These are phyloP conservation scores for Parus major DNA, from an alignment of 2,113 vertebrate genomes.

Conservation along the genomic window DNA sequence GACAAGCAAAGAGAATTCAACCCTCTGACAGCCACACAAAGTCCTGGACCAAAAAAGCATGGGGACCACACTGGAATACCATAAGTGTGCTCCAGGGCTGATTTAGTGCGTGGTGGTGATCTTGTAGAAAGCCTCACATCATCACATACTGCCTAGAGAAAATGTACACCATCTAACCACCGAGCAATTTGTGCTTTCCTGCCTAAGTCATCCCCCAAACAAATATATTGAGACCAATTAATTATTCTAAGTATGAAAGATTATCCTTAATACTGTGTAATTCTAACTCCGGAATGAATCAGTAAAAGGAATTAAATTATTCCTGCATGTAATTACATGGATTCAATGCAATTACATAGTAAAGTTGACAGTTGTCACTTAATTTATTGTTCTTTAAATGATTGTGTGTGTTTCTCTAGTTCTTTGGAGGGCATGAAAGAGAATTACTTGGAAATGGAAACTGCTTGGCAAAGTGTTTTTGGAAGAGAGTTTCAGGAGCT, in stretches of 20 bases:
- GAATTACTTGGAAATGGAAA: background rate
- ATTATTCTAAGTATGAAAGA: slow-evolving; percentile 10
- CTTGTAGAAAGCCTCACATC: background rate
- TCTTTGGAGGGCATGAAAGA: background rate
- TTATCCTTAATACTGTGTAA: background rate
- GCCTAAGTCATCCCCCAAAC: background rate
- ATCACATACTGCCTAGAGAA: background rate
- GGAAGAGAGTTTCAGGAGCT: background rate
- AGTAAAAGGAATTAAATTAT: slow-evolving; percentile 2
- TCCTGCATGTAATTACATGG: background rate
- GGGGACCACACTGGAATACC: background rate
- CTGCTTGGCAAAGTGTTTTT: background rate
- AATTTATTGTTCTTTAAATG: slow-evolving; percentile 8
- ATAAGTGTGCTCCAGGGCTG: background rate
- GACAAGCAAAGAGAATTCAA: background rate
- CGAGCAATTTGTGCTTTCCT: background rate
- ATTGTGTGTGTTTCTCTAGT: background rate
- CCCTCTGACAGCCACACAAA: background rate
- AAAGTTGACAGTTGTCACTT: slow-evolving; percentile 4
- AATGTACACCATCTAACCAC: background rate
- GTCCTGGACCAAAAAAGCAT: background rate
- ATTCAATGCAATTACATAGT: background rate
- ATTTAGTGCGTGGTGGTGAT: background rate
- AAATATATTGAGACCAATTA: background rate
- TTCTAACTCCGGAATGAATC: background rate